Conservation (phyloP, 2,113 vertebrate genomes). For the Melospiza melodia region DNA sequence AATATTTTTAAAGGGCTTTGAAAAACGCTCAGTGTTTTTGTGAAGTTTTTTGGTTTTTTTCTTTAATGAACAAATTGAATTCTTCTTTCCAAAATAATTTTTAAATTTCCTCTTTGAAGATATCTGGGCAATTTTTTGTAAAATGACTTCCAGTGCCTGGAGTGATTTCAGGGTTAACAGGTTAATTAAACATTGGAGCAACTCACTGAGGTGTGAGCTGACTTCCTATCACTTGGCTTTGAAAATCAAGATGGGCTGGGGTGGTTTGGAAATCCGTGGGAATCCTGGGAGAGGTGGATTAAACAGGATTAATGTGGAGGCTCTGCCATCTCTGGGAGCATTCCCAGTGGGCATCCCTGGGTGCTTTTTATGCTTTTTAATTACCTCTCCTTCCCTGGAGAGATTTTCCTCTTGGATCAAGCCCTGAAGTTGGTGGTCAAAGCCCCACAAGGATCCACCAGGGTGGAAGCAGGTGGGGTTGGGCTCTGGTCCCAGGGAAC, state of each 20-base stretch:
- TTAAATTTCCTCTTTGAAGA: slow-evolving; percentile 20
- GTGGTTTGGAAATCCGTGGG: neutral
- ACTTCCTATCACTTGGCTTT: neutral
- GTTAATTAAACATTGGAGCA: slow-evolving; percentile 41
- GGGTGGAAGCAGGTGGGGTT: neutral
- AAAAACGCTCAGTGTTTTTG: neutral
- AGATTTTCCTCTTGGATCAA: neutral
- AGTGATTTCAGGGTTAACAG: slow-evolving; percentile 16
- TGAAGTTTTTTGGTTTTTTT: neutral
- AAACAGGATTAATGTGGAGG: neutral
- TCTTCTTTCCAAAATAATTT: neutral
- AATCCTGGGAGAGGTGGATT: neutral
- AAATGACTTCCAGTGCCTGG: slow-evolving; percentile 6
- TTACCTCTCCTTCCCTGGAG: neutral
- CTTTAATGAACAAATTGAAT: neutral
- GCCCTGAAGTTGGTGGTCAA: rapidly evolving
- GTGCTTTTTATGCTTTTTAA: neutral
- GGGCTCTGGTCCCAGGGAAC: neutral
- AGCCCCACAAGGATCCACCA: neutral
- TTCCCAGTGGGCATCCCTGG: neutral
- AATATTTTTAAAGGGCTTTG: neutral
- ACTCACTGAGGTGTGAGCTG: slow-evolving; percentile 18
- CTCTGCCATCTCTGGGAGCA: neutral
- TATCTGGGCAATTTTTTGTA: neutral
- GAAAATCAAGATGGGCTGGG: neutral